These are phyloP conservation scores for Oncorhynchus keta DNA, from an alignment of 2,113 vertebrate species.

Conservation along the genomic window DNA sequence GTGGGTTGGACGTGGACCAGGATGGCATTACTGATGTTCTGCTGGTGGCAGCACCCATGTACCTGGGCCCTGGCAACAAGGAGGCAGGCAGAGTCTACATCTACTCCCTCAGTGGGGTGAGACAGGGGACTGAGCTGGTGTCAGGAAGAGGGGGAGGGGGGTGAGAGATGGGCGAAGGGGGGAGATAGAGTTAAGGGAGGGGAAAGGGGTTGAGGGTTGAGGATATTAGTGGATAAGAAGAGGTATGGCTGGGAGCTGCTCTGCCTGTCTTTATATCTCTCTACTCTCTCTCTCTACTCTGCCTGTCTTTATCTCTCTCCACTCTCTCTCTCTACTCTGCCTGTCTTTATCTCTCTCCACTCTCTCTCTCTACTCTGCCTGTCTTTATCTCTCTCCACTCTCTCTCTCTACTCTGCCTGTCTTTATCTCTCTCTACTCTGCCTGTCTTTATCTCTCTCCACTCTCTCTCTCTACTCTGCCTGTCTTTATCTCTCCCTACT, in stretches of 20 bases:
- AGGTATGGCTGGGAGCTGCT: no score
- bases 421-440: no score
- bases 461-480: not conserved
- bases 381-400: no score
- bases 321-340: not conserved
- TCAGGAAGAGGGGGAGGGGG: no score
- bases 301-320: not conserved
- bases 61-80: slow-evolving; percentile 85
- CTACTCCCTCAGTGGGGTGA: slow-evolving; percentile 85
- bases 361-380: not conserved
- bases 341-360: no score
- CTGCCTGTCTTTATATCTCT: not conserved
- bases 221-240: no score
- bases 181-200: no score
- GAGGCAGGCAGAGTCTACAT: slow-evolving; percentile 88
- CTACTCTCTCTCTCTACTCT: not conserved
- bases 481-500: not conserved
- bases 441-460: no score
- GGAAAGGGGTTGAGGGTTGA: no score
- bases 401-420: not conserved
- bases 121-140: slow-evolving; percentile 18
- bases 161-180: no score
- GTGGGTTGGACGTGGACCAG: slow-evolving; percentile 82
- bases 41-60: slow-evolving; percentile 92
- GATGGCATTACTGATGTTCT: slow-evolving; percentile 87